Base-by-base conservation (phyloP, 2,113 vertebrate genomes). In the Hystrix cristata region DNA sequence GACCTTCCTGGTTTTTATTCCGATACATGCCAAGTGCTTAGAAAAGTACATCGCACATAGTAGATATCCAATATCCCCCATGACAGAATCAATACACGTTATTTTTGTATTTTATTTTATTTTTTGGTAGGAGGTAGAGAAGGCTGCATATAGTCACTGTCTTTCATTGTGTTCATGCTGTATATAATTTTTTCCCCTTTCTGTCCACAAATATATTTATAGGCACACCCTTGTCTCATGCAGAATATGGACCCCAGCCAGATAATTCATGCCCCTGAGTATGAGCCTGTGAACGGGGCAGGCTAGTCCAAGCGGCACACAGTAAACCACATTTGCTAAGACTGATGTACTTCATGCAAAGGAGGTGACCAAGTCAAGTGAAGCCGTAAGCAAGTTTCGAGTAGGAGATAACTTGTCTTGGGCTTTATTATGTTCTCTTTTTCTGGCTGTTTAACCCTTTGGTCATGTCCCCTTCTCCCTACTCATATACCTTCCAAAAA, bases 1-100 rank as follows among this genome's bases (percentile, higher is more conserved):
- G 25, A 8, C 5, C 16, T 60, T 59, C 14, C 46, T 46, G 25
- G 38, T 9, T 91, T 71, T 82, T 59, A 55, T 48, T 89, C 53
- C 34, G 29, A 16, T n/a, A 38, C 0, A 8, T 12, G 14, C 7
- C 23, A 74, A 3, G 3, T 46, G 4, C 12, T 14, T 65, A 12
- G 38, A 55, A 27, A 16, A 48, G 9, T 14, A 7, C 4, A 31
- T 25, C 7, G 4, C 19, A 43, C 18, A 19, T 5, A n/a, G 13
- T 11, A 51, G 18, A 25, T 5, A 46, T 6, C 79, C 29, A 87
- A 7, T 19, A 34, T 29, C 38, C 55, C 11, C 34, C 76, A 12
- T 4, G 55, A 34, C 3, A 11, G 34, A 51, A 72, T 57, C 13
- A 14, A 34, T 4, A 25, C 5, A 8, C 18, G 1, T 64, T 64